Conservation (phyloP, 2,888 invertebrate species). For the Trissoscelio sp. region DNA sequence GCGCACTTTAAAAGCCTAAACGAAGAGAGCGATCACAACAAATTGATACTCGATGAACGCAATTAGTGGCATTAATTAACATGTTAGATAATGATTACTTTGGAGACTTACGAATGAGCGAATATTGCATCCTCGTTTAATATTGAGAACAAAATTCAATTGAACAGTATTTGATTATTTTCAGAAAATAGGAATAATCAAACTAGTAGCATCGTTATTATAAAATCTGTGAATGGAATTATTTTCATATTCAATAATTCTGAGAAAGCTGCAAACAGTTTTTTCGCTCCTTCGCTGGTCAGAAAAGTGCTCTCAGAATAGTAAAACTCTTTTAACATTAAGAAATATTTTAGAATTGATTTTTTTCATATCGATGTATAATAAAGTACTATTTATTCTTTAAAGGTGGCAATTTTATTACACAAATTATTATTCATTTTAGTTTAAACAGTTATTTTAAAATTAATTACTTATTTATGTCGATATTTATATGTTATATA, state of each 20-base stretch:
- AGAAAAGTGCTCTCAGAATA: conserved; percentile 52
- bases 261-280: no score
- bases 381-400: conserved; percentile 79
- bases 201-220: no score
- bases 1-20: conserved; percentile 30
- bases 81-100: conserved; percentile 59
- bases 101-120: conserved; percentile 60
- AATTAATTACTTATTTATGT: no score
- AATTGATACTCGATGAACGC: conserved; percentile 63
- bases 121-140: neutral
- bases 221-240: no score
- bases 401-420: no score
- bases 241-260: no score
- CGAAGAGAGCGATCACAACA: conserved; percentile 47
- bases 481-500: no score
- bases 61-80: conserved; percentile 69
- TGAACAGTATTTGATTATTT: no score
- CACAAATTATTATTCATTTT: no score
- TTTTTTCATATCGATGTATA: conserved; percentile 77
- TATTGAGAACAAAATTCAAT: no score
- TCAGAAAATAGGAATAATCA: no score
- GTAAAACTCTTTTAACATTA: conserved; percentile 53
- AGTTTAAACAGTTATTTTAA: no score
- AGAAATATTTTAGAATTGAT: conserved; percentile 74
- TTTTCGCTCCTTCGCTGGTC: conserved; percentile 59